Evolutionary conservation across 2,113 vertebrate genomes (phyloP).

Genomic region (Dissostichus mawsoni): DNA sequence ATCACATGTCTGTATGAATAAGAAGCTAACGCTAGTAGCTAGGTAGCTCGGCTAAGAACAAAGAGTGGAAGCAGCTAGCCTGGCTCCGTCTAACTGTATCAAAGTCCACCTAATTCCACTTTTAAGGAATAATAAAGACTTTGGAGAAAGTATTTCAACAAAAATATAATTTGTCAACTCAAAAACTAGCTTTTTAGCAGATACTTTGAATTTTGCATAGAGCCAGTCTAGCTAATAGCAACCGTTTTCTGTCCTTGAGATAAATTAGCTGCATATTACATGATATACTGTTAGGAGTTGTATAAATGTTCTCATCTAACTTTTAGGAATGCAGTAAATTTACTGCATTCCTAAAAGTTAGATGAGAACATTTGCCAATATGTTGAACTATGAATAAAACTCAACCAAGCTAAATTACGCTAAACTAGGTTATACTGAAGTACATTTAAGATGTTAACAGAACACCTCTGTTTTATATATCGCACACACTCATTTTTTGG

Average conservation of each 20-base stretch:
- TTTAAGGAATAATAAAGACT: background rate
- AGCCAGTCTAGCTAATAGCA: too few relatives aligned
- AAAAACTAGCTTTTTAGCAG: background rate
- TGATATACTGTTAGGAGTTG: background rate
- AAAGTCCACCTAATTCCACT: background rate
- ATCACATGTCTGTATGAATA: background rate
- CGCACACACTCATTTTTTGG: slow-evolving; percentile 12
- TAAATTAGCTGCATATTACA: background rate
- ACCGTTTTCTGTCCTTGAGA: background rate
- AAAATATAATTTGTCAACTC: too few relatives aligned
- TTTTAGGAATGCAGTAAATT: background rate
- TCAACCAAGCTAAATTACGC: background rate
- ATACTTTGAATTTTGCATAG: background rate
- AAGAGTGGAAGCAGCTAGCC: background rate
- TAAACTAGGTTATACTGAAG: background rate
- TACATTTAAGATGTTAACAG: background rate
- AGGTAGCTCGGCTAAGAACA: background rate
- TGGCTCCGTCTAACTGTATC: background rate
- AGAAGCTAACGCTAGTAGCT: background rate
- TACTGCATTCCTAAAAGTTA: too few relatives aligned
- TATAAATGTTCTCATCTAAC: background rate
- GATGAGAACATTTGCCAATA: background rate
- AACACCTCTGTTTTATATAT: background rate
- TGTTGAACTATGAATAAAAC: background rate
- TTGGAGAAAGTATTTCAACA: background rate